Conservation (phyloP, 1,140 invertebrate species). For the Agraylea sexmaculata region DNA sequence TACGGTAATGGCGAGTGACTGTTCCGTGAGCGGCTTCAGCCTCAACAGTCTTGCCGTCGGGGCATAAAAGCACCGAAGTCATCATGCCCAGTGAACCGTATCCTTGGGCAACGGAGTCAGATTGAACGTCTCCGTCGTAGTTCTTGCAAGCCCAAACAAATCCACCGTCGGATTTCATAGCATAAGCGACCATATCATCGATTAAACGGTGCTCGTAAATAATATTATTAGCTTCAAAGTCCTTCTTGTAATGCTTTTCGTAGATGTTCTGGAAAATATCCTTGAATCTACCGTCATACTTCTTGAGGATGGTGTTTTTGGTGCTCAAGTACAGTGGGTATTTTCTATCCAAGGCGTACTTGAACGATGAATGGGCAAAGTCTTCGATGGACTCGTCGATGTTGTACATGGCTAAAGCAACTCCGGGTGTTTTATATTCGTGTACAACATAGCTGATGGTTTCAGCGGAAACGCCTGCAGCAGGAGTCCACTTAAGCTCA, state of each 20-base stretch:
- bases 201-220: slow-evolving; percentile 98
- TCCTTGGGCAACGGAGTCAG: slow-evolving; percentile 93
- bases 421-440: slow-evolving; percentile 77
- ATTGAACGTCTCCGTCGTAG: slow-evolving; percentile 98
- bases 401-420: slow-evolving; percentile 94
- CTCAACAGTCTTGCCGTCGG: slow-evolving; percentile 94
- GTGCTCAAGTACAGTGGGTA: slow-evolving; percentile 93
- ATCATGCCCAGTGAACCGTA: slow-evolving; percentile 88
- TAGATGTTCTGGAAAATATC: slow-evolving; percentile 99
- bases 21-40: slow-evolving; percentile 97
- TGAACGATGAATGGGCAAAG: slow-evolving; percentile 90
- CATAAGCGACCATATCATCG: slow-evolving; percentile 98
- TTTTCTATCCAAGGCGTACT: slow-evolving; percentile 75
- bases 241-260: slow-evolving; percentile 73
- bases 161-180: slow-evolving; percentile 95
- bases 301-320: slow-evolving; percentile 98
- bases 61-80: slow-evolving; percentile 90
- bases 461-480: slow-evolving; percentile 41
- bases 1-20: slow-evolving; percentile 88
- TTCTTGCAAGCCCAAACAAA: slow-evolving; percentile 99
- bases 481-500: slow-evolving; percentile 69
- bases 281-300: slow-evolving; percentile 97
- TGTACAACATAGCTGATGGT: slow-evolving; percentile 62
- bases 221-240: slow-evolving; percentile 75
- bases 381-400: slow-evolving; percentile 84